Percentiles rank a stretch among this genome's conserved stretches.
phyloP scores from a whole-genome alignment of 2,888 invertebrate species.

The Erebia ligea region DNA sequence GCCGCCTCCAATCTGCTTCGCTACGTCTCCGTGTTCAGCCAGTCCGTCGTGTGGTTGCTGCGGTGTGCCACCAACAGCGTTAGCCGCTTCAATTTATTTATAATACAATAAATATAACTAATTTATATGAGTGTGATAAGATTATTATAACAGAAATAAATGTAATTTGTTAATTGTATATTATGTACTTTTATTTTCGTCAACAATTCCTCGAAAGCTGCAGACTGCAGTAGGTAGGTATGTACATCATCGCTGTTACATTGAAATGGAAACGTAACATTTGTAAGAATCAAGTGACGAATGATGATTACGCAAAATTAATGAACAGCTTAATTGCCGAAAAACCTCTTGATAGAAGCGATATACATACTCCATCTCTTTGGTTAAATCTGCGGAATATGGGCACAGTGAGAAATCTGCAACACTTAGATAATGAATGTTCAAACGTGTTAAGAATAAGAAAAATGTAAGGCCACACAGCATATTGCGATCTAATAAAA shows the following conservation, averaged over 20 bases:
- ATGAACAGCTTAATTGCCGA: background rate
- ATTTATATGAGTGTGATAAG: conserved; percentile 24
- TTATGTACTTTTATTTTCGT: conserved; percentile 3
- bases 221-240: background rate
- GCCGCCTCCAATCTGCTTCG: conserved; percentile 62
- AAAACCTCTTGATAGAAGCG: background rate
- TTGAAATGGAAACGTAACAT: background rate
- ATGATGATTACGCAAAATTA: conserved; percentile 1
- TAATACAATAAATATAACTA: conserved; percentile 35
- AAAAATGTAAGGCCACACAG: too few species aligned
- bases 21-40: conserved; percentile 47
- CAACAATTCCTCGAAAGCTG: background rate
- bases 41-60: conserved; percentile 40
- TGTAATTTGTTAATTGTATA: conserved; percentile 20
- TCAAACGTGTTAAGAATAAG: too few species aligned
- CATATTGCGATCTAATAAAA: too few species aligned
- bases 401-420: background rate
- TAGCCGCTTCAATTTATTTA: conserved; percentile 48
- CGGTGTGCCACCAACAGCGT: conserved; percentile 42
- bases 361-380: background rate
- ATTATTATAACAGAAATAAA: conserved; percentile 9
- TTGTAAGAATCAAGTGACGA: background rate
- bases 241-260: background rate
- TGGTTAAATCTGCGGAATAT: background rate
- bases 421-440: too few species aligned